These are phyloP conservation scores for Nineta flava DNA, from an alignment of 2,888 invertebrate genomes.

Conservation along the genomic window DNA sequence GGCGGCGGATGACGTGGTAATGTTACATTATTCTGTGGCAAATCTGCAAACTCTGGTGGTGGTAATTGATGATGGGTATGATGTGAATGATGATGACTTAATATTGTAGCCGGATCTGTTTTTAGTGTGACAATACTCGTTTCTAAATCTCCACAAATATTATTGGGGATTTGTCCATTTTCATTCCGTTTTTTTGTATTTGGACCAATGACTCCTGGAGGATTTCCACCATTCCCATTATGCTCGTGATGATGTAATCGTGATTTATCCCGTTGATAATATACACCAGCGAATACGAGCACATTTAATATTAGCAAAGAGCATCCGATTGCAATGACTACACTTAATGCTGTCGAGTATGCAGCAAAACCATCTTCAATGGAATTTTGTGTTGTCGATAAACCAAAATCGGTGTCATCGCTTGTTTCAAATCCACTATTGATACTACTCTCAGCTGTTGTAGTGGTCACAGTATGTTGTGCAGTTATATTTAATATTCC, in stretches of 20 bases:
- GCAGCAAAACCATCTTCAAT: constrained; percentile 74
- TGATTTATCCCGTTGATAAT: constrained; percentile 80
- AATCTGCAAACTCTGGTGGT: constrained; percentile 71
- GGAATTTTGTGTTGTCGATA: constrained; percentile 33
- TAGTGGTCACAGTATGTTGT: constrained; percentile 20
- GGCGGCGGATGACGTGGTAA: constrained; percentile 61
- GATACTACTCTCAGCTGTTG: constrained; percentile 24
- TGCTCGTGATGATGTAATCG: constrained; percentile 37
- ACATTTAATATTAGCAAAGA: constrained; percentile 83
- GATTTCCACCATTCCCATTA: constrained; percentile 29
- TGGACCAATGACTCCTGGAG: constrained; percentile 20
- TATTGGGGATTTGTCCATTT: constrained; percentile 78
- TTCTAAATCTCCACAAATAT: constrained; percentile 73
- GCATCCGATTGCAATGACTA: constrained; percentile 89
- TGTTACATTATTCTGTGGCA: constrained; percentile 52
- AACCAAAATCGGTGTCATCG: constrained; percentile 10
- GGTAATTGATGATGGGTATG: constrained; percentile 56
- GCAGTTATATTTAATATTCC: constrained; percentile 30
- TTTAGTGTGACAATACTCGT: constrained; percentile 38
- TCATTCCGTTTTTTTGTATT: constrained; percentile 56
- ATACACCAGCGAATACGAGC: constrained; percentile 85
- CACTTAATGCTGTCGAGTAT: constrained; percentile 79
- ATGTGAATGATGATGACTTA: constrained; percentile 60
- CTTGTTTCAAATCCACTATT: constrained; percentile 8
- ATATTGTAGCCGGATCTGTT: constrained; percentile 54